Evolutionary conservation across 92 coral and sea anemone genomes (phyloP).

Genomic region (Galaxea fascicularis): DNA sequence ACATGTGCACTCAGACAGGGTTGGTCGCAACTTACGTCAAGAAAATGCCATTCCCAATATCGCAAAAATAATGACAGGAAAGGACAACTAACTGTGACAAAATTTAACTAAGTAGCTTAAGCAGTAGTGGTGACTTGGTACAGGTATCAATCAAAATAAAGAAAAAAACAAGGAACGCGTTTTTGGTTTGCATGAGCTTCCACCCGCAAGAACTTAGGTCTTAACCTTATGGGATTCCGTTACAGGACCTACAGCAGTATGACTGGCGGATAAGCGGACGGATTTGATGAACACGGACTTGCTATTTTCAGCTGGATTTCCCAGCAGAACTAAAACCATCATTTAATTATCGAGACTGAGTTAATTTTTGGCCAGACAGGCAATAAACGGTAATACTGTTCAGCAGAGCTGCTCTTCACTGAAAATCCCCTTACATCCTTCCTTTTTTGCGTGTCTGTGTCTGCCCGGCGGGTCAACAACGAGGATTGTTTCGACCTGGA

Average conservation of each 20-base stretch:
- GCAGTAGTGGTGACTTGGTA: not conserved
- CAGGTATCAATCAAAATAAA: not conserved
- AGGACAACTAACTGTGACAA: not conserved
- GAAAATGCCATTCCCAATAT: not conserved
- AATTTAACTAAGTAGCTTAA: not conserved
- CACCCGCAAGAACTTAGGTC: no score
- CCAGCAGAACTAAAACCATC: no score
- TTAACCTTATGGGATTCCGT: no score
- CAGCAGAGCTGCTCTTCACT: not conserved
- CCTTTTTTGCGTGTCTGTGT: not conserved
- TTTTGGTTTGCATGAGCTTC: not conserved
- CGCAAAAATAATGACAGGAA: not conserved
- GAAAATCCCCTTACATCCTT: slow-evolving; percentile 10
- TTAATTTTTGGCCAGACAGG: not conserved
- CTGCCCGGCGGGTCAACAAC: not conserved
- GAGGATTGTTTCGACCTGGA: not conserved
- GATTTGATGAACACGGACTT: no score
- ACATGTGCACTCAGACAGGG: not conserved
- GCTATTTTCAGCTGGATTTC: no score
- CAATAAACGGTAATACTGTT: not conserved
- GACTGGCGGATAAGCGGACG: not conserved
- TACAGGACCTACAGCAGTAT: not conserved
- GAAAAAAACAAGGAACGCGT: not conserved
- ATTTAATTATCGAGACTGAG: not conserved
- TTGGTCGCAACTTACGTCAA: not conserved